Evolutionary conservation across 2,797 vertebrate species (phyloP).

Genomic region (Bucorvus abyssinicus): DNA sequence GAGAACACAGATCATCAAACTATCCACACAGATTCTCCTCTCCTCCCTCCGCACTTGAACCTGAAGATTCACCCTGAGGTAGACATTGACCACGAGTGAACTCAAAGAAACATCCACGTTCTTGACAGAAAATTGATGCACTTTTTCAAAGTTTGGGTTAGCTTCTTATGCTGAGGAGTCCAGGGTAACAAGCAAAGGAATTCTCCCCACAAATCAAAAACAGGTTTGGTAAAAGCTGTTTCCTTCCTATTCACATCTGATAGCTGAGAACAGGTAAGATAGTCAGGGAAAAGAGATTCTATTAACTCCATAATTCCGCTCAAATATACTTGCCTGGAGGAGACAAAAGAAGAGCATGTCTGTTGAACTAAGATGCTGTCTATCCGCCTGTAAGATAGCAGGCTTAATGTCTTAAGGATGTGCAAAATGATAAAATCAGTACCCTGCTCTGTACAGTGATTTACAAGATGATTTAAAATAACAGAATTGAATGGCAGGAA

Average conservation of each 20-base stretch:
- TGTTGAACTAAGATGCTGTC: not conserved
- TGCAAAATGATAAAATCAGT: not conserved
- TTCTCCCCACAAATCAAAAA: not conserved
- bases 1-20: not conserved
- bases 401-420: not conserved
- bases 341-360: not conserved
- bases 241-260: not conserved
- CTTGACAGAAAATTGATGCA: not conserved
- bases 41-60: not conserved
- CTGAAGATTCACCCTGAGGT: not conserved
- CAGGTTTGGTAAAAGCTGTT: not conserved
- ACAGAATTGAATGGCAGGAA: not conserved
- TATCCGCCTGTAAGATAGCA: not conserved
- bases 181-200: not conserved
- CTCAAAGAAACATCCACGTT: not conserved
- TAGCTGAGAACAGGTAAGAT: not conserved
- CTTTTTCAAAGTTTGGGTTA: not conserved
- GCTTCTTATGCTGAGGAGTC: not conserved
- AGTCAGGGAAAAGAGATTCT: not conserved
- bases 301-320: not conserved
- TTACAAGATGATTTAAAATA: not conserved
- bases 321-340: not conserved
- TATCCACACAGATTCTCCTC: not conserved
- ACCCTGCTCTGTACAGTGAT: not conserved
- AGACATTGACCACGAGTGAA: not conserved